Evolutionary conservation across 2,113 vertebrate genomes (phyloP), one percentile per base, ranked within the genome.

Genomic region (Indri indri): DNA sequence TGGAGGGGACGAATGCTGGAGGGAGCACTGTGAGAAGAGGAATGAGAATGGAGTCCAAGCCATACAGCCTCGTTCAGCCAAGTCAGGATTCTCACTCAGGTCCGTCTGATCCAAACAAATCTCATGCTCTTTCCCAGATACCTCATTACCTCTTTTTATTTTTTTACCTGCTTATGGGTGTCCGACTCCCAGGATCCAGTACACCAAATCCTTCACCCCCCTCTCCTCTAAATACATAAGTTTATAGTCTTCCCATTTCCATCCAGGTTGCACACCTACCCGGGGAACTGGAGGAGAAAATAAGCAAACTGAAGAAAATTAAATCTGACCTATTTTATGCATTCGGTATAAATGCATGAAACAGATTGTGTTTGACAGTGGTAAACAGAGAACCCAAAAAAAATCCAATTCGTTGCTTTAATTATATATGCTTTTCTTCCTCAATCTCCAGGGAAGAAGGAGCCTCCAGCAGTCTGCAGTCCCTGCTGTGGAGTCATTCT

Each of bases 361-460:
- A 97, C 94, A 88, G 92, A 90, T 96, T 95, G 82, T 96, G 87
- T 95, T 97, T 94, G 94, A 98, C 94, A 91, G 73, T 50, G 71
- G 95, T 96, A 96, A 98, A 96, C 88, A 97, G 95, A 90, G 84
- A 88, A 50, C 57, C 89, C 27, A 10, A 6, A 83, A 93, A 93
- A 88, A 85, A 90, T 96, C 92, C 90, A 95, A 81, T 96, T 95
- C 95, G 71, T 97, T 45, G 34, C 80, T 95, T 91, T 93, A 97
- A 96, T 96, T 93, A 92, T 94, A 65, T 70, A 93, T 90, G 90
- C 68, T 87, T 97, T 93, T 91, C 95, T 96, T 65, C 45, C 77
- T 61, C 82, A 5, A 18, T 93, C 87, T 93, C 92, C 50, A 57
- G 92, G 73, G 45, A 80, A 91, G 79, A 91, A 70, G 66, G 59